phyloP scores from a whole-genome alignment of 1,140 invertebrate genomes.

The Euwallacea similis region DNA sequence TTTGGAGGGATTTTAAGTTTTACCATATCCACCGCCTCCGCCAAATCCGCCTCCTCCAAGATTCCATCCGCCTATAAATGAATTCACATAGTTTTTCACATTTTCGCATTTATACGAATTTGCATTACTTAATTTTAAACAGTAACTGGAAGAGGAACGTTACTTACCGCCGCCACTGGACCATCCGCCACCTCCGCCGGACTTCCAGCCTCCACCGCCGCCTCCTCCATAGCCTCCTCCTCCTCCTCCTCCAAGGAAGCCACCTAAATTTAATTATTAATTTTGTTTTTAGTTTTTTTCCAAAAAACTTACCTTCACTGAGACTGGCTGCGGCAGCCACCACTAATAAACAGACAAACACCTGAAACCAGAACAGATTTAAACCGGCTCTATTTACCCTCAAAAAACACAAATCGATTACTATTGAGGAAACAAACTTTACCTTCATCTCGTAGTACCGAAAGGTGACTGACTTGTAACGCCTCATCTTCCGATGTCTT shows the following conservation, averaged over 20 bases:
- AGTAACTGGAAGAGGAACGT: too few species aligned
- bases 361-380: slow-evolving; percentile 26
- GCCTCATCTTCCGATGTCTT: slow-evolving; percentile 25
- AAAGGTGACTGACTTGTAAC: slow-evolving; percentile 42
- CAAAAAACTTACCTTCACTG: slow-evolving; percentile 38
- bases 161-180: slow-evolving; percentile 27
- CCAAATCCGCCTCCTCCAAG: slow-evolving; percentile 21
- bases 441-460: slow-evolving; percentile 41
- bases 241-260: slow-evolving; percentile 40
- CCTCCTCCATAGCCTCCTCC: slow-evolving; percentile 27
- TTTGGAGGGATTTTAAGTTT: not conserved
- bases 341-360: slow-evolving; percentile 44
- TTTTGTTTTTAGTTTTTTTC: slow-evolving; percentile 12
- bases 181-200: slow-evolving; percentile 14
- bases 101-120: not conserved
- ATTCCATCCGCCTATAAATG: not conserved
- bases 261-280: slow-evolving; percentile 36
- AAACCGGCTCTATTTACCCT: too few species aligned
- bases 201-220: slow-evolving; percentile 30
- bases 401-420: too few species aligned
- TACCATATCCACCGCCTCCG: slow-evolving; percentile 16
- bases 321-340: slow-evolving; percentile 36
- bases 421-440: not conserved
- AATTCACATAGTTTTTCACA: not conserved
- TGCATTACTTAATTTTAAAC: too few species aligned